Percentiles rank a stretch among this genome's conserved stretches.
Evolutionary conservation across 2,797 vertebrate genomes (phyloP).

Genomic region (Allobates femoralis): DNA sequence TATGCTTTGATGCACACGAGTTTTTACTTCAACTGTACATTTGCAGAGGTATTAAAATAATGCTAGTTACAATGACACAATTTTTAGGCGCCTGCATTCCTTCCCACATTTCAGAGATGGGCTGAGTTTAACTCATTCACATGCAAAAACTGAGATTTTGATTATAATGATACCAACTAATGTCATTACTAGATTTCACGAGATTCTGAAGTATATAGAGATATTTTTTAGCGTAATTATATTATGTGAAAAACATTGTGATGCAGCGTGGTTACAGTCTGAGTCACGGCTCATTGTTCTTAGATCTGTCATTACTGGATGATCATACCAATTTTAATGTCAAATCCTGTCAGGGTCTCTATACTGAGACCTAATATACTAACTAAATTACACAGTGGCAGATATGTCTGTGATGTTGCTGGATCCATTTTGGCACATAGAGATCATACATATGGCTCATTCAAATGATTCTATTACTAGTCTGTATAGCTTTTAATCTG

Average conservation of each 20-base stretch:
- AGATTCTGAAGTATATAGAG: background rate
- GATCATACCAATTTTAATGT: background rate
- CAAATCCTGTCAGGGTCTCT: background rate
- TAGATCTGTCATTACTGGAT: background rate
- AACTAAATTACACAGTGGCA: no score
- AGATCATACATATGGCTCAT: no score
- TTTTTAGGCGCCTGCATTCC: background rate
- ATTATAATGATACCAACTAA: background rate
- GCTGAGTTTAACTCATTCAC: background rate
- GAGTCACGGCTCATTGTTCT: no score
- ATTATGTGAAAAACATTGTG: no score
- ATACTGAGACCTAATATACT: no score
- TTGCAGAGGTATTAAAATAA: constrained; percentile 27
- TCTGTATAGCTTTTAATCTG: no score
- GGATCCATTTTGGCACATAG: no score
- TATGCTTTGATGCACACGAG: constrained; percentile 54
- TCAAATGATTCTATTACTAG: no score
- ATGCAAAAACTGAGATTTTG: background rate
- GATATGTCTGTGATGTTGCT: no score
- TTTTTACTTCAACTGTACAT: constrained; percentile 48
- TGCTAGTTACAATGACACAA: constrained; percentile 29
- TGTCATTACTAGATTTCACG: background rate
- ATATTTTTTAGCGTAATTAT: no score
- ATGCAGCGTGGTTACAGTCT: no score
- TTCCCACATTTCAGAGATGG: background rate